Conservation (phyloP, 2,113 vertebrate species). For the Lampris incognitus region DNA sequence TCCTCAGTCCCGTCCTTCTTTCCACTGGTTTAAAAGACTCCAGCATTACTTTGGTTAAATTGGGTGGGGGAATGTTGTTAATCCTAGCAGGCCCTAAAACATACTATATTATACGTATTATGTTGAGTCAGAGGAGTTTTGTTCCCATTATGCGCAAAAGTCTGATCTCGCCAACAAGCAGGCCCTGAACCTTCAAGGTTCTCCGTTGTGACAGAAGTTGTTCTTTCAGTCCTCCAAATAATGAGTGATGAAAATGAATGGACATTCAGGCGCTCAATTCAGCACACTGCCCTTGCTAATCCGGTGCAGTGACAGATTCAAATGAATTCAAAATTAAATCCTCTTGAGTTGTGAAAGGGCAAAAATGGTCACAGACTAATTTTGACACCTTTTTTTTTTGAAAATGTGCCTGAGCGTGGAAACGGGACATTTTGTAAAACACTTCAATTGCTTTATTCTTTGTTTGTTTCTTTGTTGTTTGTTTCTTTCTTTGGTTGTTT, state of each 20-base stretch:
- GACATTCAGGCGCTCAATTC: slow-evolving; percentile 49
- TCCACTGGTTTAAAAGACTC: too few relatives aligned
- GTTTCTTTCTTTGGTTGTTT: not conserved
- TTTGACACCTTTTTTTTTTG: slow-evolving; percentile 39
- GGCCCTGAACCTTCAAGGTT: slow-evolving; percentile 62
- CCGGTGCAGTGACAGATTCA: slow-evolving; percentile 43
- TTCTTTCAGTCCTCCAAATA: slow-evolving; percentile 49
- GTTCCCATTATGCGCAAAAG: slow-evolving; percentile 34
- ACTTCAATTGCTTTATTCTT: slow-evolving; percentile 11
- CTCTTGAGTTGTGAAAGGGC: slow-evolving; percentile 40
- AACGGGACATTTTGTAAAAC: slow-evolving; percentile 34
- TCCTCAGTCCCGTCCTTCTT: too few relatives aligned
- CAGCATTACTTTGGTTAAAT: too few relatives aligned
- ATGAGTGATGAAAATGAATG: slow-evolving; percentile 56
- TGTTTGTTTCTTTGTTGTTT: slow-evolving; percentile 29
- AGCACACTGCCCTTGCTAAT: slow-evolving; percentile 63
- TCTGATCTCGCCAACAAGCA: slow-evolving; percentile 29
- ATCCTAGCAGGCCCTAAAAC: not conserved
- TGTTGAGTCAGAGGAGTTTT: slow-evolving; percentile 32
- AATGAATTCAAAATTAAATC: slow-evolving; percentile 57
- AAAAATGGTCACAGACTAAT: slow-evolving; percentile 33
- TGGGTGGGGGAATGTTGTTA: too few relatives aligned
- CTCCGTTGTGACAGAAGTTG: slow-evolving; percentile 40
- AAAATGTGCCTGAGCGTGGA: slow-evolving; percentile 7
- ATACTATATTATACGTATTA: not conserved